Percentiles rank a stretch among this genome's conserved stretches.
phyloP scores from a whole-genome alignment of 2,113 vertebrate genomes.

The Microtus ochrogaster region DNA sequence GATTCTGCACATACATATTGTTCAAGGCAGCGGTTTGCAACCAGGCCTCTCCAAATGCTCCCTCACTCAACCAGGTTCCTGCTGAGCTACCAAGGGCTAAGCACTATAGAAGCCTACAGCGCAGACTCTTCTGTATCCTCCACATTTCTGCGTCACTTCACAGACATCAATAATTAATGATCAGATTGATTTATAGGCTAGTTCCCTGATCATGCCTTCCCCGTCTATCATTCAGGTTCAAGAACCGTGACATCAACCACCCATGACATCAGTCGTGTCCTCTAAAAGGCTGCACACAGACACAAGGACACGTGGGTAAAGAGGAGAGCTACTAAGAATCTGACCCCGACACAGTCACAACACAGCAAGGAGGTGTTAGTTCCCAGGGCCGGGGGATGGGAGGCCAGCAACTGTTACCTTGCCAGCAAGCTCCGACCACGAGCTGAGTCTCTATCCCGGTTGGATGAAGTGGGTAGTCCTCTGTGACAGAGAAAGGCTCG shows the following conservation, averaged over 20 bases:
- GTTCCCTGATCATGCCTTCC: neutral
- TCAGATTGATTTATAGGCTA: neutral
- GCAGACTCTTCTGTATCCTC: neutral
- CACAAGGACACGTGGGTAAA: neutral
- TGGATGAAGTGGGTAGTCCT: conserved; percentile 95
- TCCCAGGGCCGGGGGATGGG: neutral
- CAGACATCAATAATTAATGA: neutral
- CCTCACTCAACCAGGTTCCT: neutral
- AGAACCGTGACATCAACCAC: rapidly evolving
- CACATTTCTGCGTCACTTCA: too few species aligned
- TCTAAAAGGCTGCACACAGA: neutral
- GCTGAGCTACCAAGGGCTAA: neutral
- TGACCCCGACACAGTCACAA: neutral
- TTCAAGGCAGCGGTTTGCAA: rapidly evolving
- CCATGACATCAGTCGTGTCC: rapidly evolving
- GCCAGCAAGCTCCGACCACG: conserved; percentile 97
- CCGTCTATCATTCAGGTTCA: rapidly evolving
- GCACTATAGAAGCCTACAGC: rapidly evolving
- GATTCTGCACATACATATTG: too few species aligned
- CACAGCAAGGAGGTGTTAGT: rapidly evolving
- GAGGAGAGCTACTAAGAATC: rapidly evolving
- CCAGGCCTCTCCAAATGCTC: neutral
- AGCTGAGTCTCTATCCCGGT: conserved; percentile 94
- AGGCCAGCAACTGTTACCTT: conserved; percentile 88
- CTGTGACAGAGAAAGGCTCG: conserved; percentile 96